Percentiles rank a stretch among this genome's conserved stretches.
These are phyloP conservation scores for Oryzias sinensis DNA, from an alignment of 2,797 vertebrate genomes.

Conservation along the genomic window DNA sequence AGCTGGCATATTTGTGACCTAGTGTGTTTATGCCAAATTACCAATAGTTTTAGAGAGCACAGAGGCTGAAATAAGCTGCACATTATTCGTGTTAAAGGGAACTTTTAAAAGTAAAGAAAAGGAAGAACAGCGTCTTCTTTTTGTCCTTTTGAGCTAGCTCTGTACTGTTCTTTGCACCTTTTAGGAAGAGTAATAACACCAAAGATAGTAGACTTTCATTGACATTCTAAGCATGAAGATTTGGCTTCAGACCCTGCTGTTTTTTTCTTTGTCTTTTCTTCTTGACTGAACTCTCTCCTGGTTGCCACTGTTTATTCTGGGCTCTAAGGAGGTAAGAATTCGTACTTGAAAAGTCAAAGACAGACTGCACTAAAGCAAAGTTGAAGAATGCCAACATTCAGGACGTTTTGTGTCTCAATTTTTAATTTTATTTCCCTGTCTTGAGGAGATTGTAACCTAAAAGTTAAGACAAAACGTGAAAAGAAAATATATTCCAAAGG, in stretches of 20 bases:
- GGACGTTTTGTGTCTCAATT: constrained; percentile 11
- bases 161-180: too few relatives aligned
- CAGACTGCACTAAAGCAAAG: constrained; percentile 8
- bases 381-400: constrained; percentile 10
- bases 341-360: constrained; percentile 23
- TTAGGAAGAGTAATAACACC: neutral
- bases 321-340: constrained; percentile 6
- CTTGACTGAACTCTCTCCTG: neutral
- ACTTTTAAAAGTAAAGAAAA: too few relatives aligned
- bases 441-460: constrained; percentile 8
- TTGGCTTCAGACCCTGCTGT: neutral
- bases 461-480: constrained; percentile 1
- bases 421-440: constrained; percentile 9
- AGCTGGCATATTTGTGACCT: too few relatives aligned
- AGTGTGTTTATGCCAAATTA: too few relatives aligned
- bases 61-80: too few relatives aligned
- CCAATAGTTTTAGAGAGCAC: too few relatives aligned
- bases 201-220: neutral
- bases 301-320: constrained; percentile 5
- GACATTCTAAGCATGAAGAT: neutral
- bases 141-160: too few relatives aligned
- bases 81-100: too few relatives aligned
- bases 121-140: too few relatives aligned
- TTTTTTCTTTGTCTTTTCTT: neutral
- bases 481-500: constrained; percentile 6